Evolutionary conservation across 2,113 vertebrate genomes (phyloP), one percentile per base, ranked within the genome.

Genomic region (Myiozetetes cayanensis): DNA sequence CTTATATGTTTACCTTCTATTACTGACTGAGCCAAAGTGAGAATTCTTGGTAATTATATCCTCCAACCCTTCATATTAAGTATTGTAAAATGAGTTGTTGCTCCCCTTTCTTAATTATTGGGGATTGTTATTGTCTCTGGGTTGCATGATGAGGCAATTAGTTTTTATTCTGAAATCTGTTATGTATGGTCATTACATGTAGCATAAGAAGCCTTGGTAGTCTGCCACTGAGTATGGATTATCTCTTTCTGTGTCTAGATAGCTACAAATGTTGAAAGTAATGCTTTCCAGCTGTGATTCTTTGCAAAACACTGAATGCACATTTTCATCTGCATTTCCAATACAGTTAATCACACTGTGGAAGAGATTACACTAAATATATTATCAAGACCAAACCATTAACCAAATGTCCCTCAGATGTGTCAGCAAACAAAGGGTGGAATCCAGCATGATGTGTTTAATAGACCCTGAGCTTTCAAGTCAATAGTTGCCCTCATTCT

Each of bases 271-370:
- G 65, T 93, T 95, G 63, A 76, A 95, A 82, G 74, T 93, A 96
- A 94, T 95, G 82, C 62, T 95, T 28, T 30, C 78, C 95, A 97
- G 97, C 96, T 97, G 96, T 30, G n/a, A 92, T 71, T 87, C 66
- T 96, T 96, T 96, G 96, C 91, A 95, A 96, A 95, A 96, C 93
- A 96, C 93, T 96, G 95, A 97, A 89, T 90, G 89, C 62, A 95
- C 73, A 73, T 96, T 97, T 96, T 93, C 78, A 84, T 82, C 93
- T 96, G 94, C 80, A 93, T 89, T 94, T 87, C 56, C 87, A 94
- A 81, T 92, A 94, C 39, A 93, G 90, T 96, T 97, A 97, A 97
- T 96, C 95, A 95, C 73, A 49, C 70, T 90, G 86, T 83, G 56
- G 73, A 89, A 96, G 78, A 96, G 90, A 97, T 93, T 96, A 93